These are phyloP conservation scores for Poecilia velifera DNA, from an alignment of 2,797 vertebrate species.

Conservation along the genomic window DNA sequence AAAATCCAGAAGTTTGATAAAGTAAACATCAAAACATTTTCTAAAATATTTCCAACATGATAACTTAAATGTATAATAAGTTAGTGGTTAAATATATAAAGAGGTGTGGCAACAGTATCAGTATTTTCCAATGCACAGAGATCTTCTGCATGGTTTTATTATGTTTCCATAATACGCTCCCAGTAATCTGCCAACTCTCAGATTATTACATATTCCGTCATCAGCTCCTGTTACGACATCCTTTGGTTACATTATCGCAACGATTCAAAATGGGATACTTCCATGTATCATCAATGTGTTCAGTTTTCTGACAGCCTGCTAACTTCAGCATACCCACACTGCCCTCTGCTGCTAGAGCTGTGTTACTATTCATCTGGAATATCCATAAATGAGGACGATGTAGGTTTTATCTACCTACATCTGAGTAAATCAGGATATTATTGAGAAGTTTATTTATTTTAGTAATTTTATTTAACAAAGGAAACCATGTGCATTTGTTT, in stretches of 20 bases:
- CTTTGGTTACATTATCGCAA: conserved; percentile 17
- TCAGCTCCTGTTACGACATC: conserved; percentile 14
- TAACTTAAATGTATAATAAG: conserved; percentile 6
- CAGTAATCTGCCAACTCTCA: neutral
- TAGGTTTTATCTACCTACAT: neutral
- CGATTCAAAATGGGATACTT: conserved; percentile 6
- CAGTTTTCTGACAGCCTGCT: neutral
- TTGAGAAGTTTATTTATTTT: neutral
- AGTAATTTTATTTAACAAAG: neutral
- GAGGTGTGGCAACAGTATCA: neutral
- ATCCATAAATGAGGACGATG: neutral
- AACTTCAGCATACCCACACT: conserved; percentile 24
- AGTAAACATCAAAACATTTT: conserved; percentile 25
- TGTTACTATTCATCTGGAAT: conserved; percentile 1
- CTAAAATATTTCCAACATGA: neutral
- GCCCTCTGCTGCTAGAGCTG: conserved; percentile 53
- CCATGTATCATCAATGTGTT: neutral
- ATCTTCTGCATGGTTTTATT: neutral
- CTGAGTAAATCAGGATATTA: neutral
- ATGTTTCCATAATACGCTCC: conserved; percentile 8
- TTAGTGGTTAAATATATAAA: conserved; percentile 13
- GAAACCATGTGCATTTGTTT: neutral
- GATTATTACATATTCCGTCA: conserved; percentile 9
- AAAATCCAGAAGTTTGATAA: conserved; percentile 20
- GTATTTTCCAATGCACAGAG: neutral